A percentile compares a stretch with the other conserved stretches of the same genome.
Conservation (phyloP, 2,888 invertebrate genomes). For the Anodontia alba region DNA sequence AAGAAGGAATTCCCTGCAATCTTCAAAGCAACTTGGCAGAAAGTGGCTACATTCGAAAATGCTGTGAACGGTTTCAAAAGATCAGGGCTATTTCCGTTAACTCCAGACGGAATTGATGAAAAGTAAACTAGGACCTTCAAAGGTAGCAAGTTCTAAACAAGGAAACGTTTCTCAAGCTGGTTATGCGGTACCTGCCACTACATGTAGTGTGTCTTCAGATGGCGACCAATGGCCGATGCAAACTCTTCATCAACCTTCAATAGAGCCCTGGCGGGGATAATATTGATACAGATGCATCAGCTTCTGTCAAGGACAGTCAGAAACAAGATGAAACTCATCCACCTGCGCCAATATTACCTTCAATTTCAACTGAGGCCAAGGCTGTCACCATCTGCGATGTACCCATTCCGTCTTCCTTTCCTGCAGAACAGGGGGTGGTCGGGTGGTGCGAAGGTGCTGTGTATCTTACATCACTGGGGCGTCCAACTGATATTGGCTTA, state of each 20-base stretch:
- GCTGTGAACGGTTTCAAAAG: too few species aligned
- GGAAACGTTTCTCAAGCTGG: background rate
- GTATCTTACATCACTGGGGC: too few species aligned
- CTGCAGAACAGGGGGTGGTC: too few species aligned
- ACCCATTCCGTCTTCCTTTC: background rate
- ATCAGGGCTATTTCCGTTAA: constrained; percentile 48
- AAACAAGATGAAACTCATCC: too few species aligned
- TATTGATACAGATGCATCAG: too few species aligned
- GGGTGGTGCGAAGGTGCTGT: too few species aligned
- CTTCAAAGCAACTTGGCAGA: constrained; percentile 40
- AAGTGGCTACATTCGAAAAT: constrained; percentile 30
- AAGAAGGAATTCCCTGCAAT: constrained; percentile 39
- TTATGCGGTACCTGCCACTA: background rate
- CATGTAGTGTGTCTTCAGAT: background rate
- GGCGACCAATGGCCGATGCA: background rate
- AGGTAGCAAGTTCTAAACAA: background rate
- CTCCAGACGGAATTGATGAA: constrained; percentile 17
- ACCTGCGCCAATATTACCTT: too few species aligned
- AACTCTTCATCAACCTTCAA: too few species aligned
- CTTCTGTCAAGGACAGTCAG: too few species aligned
- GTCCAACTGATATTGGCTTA: too few species aligned
- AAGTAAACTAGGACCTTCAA: constrained; percentile 47
- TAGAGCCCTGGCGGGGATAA: background rate
- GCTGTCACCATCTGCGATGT: background rate
- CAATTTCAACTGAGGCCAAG: background rate